Conservation (phyloP, 1,140 invertebrate genomes). For the Achatina immaculata region DNA sequence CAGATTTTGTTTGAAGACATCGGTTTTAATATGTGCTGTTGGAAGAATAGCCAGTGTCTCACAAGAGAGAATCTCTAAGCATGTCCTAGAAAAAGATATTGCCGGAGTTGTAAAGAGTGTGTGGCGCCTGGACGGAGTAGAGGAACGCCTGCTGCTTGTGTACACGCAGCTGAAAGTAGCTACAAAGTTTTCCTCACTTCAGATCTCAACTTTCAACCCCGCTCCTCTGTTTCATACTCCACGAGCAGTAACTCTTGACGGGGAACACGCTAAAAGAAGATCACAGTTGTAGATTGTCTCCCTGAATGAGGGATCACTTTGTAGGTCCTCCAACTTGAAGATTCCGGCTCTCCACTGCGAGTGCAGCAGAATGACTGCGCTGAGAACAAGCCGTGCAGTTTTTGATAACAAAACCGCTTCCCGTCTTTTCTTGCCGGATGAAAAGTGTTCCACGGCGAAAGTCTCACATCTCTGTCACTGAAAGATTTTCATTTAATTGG, state of each 20-base stretch:
- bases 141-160: background rate
- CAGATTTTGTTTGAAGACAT: too few relatives aligned
- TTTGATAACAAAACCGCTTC: background rate
- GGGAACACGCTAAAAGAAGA: conserved; percentile 11
- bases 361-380: background rate
- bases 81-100: too few relatives aligned
- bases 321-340: conserved; percentile 8
- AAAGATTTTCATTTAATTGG: conserved; percentile 29
- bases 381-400: background rate
- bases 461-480: background rate
- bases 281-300: conserved; percentile 6
- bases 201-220: conserved; percentile 13
- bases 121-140: background rate
- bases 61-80: too few relatives aligned
- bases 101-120: too few relatives aligned
- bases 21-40: too few relatives aligned
- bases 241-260: conserved; percentile 7
- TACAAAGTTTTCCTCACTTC: background rate
- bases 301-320: background rate
- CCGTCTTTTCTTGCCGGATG: background rate
- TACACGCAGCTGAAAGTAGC: too few relatives aligned
- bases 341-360: background rate
- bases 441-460: background rate
- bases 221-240: background rate
- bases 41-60: too few relatives aligned